phyloP scores from a whole-genome alignment of 64 coral and sea anemone genomes.

The Stylophora pistillata region DNA sequence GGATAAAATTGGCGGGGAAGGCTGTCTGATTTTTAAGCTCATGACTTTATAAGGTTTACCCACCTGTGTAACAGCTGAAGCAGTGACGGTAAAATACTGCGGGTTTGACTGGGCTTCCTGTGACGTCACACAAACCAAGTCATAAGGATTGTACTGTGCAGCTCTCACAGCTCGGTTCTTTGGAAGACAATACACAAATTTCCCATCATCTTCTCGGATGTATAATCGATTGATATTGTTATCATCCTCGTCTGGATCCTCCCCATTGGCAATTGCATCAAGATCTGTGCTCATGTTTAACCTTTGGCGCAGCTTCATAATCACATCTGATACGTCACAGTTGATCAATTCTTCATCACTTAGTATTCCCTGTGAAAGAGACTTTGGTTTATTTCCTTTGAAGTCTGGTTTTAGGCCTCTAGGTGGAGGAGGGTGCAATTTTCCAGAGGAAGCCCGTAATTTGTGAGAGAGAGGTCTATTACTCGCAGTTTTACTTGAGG shows the following conservation, averaged over 20 bases:
- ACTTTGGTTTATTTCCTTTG: conserved; percentile 24
- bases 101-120: conserved; percentile 60
- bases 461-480: conserved; percentile 47
- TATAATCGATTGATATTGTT: conserved; percentile 74
- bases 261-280: conserved; percentile 82
- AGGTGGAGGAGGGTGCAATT: background rate
- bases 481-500: background rate
- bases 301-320: conserved; percentile 61
- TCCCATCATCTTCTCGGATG: conserved; percentile 86
- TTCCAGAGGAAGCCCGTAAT: conserved; percentile 57
- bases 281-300: conserved; percentile 86
- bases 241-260: conserved; percentile 72
- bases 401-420: conserved; percentile 23
- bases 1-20: background rate
- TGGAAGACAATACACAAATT: conserved; percentile 77
- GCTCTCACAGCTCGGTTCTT: conserved; percentile 68
- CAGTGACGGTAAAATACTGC: conserved; percentile 86
- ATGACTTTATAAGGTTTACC: background rate
- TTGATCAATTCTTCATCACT: conserved; percentile 60
- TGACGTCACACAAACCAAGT: conserved; percentile 82
- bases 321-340: conserved; percentile 61
- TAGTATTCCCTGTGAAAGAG: background rate
- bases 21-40: background rate
- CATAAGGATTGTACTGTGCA: conserved; percentile 92
- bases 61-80: conserved; percentile 96